Percentiles rank a stretch among this genome's conserved stretches.
Evolutionary conservation across 2,888 invertebrate species (phyloP).

Genomic region (Microplitis manilae): DNA sequence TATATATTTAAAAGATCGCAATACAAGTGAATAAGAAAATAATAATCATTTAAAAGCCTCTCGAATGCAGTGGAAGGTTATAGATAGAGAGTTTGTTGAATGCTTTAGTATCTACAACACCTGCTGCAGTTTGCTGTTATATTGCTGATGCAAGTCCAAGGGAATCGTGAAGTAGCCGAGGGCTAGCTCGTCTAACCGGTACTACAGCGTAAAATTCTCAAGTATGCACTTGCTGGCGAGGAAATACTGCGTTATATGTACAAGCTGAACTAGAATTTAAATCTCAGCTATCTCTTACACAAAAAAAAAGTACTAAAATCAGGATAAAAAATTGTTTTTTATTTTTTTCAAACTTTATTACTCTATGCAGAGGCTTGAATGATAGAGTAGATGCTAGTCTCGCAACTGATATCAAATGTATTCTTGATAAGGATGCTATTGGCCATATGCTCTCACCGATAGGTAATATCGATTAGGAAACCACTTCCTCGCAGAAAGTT

Average conservation of each 20-base stretch:
- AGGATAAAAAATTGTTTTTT: not conserved
- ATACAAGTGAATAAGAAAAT: conserved; percentile 10
- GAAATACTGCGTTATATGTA: conserved; percentile 30
- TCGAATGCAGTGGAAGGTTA: conserved; percentile 25
- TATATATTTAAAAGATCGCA: not conserved
- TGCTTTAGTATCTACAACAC: conserved; percentile 53
- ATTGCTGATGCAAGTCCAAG: conserved; percentile 48
- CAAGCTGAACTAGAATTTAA: conserved; percentile 29
- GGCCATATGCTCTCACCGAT: conserved; percentile 47
- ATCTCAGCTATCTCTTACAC: not conserved
- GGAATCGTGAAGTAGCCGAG: conserved; percentile 59
- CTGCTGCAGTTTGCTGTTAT: conserved; percentile 52
- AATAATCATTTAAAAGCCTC: conserved; percentile 28
- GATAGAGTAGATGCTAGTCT: not conserved
- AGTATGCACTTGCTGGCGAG: conserved; percentile 62
- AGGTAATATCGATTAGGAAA: conserved; percentile 50
- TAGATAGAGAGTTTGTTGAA: conserved; percentile 44
- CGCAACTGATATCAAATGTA: conserved; percentile 12
- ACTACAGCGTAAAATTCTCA: conserved; percentile 63
- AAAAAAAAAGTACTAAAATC: not conserved
- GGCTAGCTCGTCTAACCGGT: conserved; percentile 66
- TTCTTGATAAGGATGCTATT: conserved; percentile 44
- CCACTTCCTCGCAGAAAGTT: conserved; percentile 38
- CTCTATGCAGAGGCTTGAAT: conserved; percentile 1
- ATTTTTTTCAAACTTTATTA: not conserved